These are phyloP conservation scores for Notiomystis cincta DNA, from an alignment of 2,113 vertebrate genomes.

Conservation along the genomic window DNA sequence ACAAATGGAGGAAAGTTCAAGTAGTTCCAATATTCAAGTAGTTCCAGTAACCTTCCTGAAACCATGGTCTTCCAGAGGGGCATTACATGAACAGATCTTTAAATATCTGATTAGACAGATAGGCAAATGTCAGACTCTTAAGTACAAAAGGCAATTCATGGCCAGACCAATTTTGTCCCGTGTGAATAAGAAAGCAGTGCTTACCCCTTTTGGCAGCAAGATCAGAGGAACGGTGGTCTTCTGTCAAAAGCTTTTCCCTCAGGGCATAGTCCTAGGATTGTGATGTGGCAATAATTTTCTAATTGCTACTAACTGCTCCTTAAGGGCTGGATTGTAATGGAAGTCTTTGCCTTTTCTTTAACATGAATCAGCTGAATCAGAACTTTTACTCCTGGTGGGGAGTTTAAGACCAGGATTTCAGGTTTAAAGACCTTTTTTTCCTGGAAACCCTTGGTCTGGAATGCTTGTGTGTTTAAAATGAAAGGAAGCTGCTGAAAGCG, in stretches of 20 bases:
- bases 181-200: neutral
- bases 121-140: neutral
- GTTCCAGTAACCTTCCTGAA: neutral
- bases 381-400: neutral
- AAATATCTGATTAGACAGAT: neutral
- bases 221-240: slow-evolving; percentile 41
- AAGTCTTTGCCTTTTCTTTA: slow-evolving; percentile 24
- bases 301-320: slow-evolving; percentile 57
- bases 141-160: neutral
- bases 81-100: neutral
- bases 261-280: neutral
- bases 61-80: neutral
- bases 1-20: neutral
- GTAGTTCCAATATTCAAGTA: too few species aligned
- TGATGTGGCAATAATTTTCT: slow-evolving; percentile 55
- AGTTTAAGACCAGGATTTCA: slow-evolving; percentile 22
- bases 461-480: slow-evolving; percentile 4
- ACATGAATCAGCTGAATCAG: slow-evolving; percentile 4
- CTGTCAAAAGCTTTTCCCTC: slow-evolving; percentile 7
- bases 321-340: slow-evolving; percentile 20
- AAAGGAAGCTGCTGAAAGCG: neutral
- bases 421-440: slow-evolving; percentile 20
- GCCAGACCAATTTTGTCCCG: neutral
- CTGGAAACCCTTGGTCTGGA: neutral
- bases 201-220: neutral